A percentile compares a stretch with the other conserved stretches of the same genome.
phyloP scores from a whole-genome alignment of 2,113 vertebrate species.

The Trinectes maculatus region DNA sequence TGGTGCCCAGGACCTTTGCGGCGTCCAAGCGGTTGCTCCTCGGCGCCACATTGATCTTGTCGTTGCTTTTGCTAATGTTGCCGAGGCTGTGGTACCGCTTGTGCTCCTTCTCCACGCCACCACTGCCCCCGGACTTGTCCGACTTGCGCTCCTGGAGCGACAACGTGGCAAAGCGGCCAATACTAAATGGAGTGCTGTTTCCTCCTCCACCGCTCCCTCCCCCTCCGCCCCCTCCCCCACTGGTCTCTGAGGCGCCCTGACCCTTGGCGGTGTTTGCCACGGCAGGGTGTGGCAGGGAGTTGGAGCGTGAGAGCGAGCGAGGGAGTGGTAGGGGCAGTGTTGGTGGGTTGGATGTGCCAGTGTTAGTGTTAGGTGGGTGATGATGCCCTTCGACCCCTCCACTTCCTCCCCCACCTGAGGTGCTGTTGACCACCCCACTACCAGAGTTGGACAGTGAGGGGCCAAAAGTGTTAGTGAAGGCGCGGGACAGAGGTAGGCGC shows the following conservation, averaged over 20 bases:
- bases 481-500: constrained; percentile 83
- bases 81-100: constrained; percentile 92
- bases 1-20: constrained; percentile 88
- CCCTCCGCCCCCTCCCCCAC: constrained; percentile 41
- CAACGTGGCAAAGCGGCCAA: constrained; percentile 88
- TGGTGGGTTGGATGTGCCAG: constrained; percentile 60
- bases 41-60: constrained; percentile 84
- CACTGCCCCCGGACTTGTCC: constrained; percentile 76
- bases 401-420: constrained; percentile 57
- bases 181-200: constrained; percentile 79
- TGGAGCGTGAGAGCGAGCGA: constrained; percentile 89
- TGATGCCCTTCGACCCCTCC: constrained; percentile 79
- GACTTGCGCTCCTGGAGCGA: constrained; percentile 87
- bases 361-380: constrained; percentile 76
- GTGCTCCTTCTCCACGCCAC: constrained; percentile 84
- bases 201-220: constrained; percentile 42
- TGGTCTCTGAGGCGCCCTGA: constrained; percentile 52
- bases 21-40: constrained; percentile 84
- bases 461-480: constrained; percentile 84
- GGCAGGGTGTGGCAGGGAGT: constrained; percentile 89
- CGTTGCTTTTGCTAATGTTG: constrained; percentile 89
- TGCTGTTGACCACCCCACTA: constrained; percentile 73
- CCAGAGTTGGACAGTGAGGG: constrained; percentile 74
- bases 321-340: constrained; percentile 80
- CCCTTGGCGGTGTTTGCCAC: constrained; percentile 79